Evolutionary conservation across 2,888 invertebrate genomes (phyloP), one percentile per base, ranked within the genome.

Genomic region (Heterodera filipjevi): DNA sequence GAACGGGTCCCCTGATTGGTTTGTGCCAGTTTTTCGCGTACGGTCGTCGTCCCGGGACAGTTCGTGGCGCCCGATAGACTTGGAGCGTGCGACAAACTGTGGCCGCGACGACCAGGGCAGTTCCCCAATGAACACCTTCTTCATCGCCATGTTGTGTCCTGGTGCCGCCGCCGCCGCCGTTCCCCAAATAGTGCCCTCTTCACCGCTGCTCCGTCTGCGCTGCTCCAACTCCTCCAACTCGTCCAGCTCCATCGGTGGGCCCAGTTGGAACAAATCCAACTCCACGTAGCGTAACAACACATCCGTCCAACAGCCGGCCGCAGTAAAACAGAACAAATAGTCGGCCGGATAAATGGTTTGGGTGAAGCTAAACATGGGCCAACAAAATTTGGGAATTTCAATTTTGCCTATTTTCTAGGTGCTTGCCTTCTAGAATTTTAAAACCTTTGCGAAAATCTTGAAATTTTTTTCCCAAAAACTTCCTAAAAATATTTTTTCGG

Each of bases 281-380:
- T 87, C 83, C 74, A 86, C 53, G 80, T 87, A 88, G 83, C 86
- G 78, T n/a, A 86, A 82, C 16, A 88, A 79, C 49, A 88, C 77
- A 74, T 88, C 88, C 79, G 86, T 77, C 80, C 87, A 88, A 77
- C 88, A 88, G 32, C 88, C 88, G 73, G 85, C 84, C 1, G 84
- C 85, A 0, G 88, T 88, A 78, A 88, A 88, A 0, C 85, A 85
- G 79, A 82, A 89, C n/a, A 88, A 79, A 75, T 88, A 88, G 68
- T 88, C 88, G 32, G 88, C 75, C 0, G 88, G 88, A 80, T 86
- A 88, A 49, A 88, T 84, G 19, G 87, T 88, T 72, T 88, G 88
- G 12, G 88, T 89, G 82, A 88, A 86, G 66, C 59, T 59, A 12
- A 59, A 59, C 53, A 27, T 59, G 27, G n/a, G 0, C n/a, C n/a